Evolutionary conservation across 2,888 invertebrate genomes (phyloP).

Genomic region (Julus scandinavius): DNA sequence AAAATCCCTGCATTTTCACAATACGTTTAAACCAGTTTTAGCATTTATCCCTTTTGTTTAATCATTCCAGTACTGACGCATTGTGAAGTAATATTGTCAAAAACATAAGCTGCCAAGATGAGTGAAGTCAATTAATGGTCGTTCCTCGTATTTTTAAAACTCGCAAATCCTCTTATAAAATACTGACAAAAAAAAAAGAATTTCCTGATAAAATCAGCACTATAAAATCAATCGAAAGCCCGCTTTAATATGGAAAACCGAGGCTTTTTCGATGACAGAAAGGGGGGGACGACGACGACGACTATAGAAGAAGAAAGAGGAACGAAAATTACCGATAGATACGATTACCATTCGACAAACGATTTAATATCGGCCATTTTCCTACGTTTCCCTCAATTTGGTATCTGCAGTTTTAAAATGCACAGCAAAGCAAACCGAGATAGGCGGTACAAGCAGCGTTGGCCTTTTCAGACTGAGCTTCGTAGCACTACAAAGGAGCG

Average conservation of each 20-base stretch:
- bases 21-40: too few relatives aligned
- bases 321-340: constrained; percentile 17
- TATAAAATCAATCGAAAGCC: background rate
- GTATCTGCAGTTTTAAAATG: background rate
- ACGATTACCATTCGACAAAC: constrained; percentile 35
- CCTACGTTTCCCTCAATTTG: background rate
- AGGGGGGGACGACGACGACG: background rate
- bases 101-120: too few relatives aligned
- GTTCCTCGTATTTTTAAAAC: background rate
- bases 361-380: constrained; percentile 20
- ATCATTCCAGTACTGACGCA: too few relatives aligned
- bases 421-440: background rate
- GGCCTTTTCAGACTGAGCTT: background rate
- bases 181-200: background rate
- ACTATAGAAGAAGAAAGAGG: background rate
- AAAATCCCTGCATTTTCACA: too few relatives aligned
- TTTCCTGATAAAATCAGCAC: constrained; percentile 15
- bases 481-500: background rate
- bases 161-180: constrained; percentile 10
- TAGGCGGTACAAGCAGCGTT: background rate
- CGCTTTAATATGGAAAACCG: background rate
- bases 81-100: too few relatives aligned
- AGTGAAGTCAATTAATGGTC: background rate
- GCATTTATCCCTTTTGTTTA: too few relatives aligned
- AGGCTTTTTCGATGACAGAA: constrained; percentile 1